Base-by-base conservation (phyloP, 1,140 invertebrate species). In the Solenopsis invicta region DNA sequence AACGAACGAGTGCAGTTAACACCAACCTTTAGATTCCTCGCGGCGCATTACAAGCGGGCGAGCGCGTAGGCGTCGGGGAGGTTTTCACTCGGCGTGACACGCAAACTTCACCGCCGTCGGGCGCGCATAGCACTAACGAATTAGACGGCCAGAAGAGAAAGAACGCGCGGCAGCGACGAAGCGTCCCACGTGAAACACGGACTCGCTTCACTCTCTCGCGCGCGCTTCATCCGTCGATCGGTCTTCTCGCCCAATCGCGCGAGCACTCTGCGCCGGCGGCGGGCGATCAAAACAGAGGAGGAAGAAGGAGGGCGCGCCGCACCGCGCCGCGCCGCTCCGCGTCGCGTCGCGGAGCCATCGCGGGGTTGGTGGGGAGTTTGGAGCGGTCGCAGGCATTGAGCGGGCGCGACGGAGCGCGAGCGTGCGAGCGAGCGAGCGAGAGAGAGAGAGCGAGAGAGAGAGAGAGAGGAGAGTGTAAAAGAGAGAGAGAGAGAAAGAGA, bases 191-290 rank as follows among this genome's bases (percentile, higher is more conserved):
- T 75, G 69, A 84, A 74, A 41, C 29, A 12, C 41, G 54, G 48
- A 18, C 24, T 37, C 45, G 52, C 67, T 50, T 45, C 56, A 9
- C 64, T 21, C 48, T 37, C 18, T 67, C 78, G 78, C 78, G 8
- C 41, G 78, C 78, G 80, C 41, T 84, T 62, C 71, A 34, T 72
- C 52, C 66, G 80, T 72, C 80, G 69, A 75, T 74, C 66, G 37
- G 34, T 13, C 52, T 37, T 41, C 50, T 48, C 77, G 48, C 48
- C 24, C 54, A 62, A 74, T 84, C 80, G 80, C 69, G 54, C 54
- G 80, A 84, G 80, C 69, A 84, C 80, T 71, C 80, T 84, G 56
- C 80, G 77, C 69, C 59, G 76, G n/a, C 52, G 74, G 54, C 81
- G 59, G 56, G n/a, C 71, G 75, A 71, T 86, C 64, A 81, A 81